A percentile compares a stretch with the other conserved stretches of the same genome.
phyloP scores from a whole-genome alignment of 2,888 invertebrate species.

The Diadegma fenestrale region DNA sequence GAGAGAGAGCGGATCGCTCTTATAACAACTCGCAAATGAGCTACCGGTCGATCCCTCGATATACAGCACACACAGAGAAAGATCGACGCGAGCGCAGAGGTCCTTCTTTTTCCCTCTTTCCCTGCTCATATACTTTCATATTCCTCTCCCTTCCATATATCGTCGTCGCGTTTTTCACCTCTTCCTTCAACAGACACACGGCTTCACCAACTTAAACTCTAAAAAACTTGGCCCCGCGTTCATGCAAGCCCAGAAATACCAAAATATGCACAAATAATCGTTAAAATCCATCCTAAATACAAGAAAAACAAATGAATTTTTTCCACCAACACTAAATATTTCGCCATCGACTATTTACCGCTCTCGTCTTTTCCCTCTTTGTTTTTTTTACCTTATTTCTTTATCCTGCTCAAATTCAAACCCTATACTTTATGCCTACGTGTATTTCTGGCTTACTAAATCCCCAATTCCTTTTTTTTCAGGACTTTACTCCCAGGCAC shows the following conservation, averaged over 20 bases:
- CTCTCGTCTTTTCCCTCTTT: neutral
- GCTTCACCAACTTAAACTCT: constrained; percentile 37
- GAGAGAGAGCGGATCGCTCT: constrained; percentile 51
- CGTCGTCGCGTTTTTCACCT: constrained; percentile 10
- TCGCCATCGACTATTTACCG: too few relatives aligned
- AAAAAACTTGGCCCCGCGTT: constrained; percentile 23
- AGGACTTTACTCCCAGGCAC: neutral
- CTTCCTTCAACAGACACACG: constrained; percentile 30
- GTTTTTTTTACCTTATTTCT: neutral
- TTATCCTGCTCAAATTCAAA: constrained; percentile 5
- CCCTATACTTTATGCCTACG: neutral
- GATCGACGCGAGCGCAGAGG: constrained; percentile 30
- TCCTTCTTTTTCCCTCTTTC: constrained; percentile 38
- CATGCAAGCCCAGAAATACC: constrained; percentile 5
- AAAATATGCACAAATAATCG: neutral
- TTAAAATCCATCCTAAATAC: neutral
- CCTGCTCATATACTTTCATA: constrained; percentile 24
- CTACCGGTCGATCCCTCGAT: constrained; percentile 69
- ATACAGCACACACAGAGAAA: constrained; percentile 39
- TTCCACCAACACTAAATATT: too few relatives aligned
- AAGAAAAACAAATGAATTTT: neutral
- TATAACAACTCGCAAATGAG: constrained; percentile 70
- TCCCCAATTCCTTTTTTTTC: neutral
- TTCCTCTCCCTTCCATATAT: neutral
- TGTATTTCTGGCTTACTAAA: neutral